Base-by-base conservation (phyloP, 2,113 vertebrate genomes). In the Leptobrachium ailaonicum region DNA sequence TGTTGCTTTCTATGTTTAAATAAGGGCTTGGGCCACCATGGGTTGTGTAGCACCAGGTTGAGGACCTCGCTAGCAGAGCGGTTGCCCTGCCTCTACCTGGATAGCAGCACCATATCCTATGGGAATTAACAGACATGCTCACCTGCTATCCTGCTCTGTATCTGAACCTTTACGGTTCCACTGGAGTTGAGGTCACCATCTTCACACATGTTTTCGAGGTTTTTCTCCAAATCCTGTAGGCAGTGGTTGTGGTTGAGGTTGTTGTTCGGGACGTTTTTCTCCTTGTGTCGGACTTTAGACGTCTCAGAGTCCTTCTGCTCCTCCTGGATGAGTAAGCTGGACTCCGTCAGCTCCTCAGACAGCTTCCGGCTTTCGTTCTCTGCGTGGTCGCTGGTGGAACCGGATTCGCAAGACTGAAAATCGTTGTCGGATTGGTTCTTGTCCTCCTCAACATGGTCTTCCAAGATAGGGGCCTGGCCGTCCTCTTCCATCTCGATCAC, bases 351-450 rank as follows among this genome's bases (percentile, higher is more conserved):
- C 85, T 96, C 94, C 50, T 94, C 95, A 42, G 88, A n/a, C 44
- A 90, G 82, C 63, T 88, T 83, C 63, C 87, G 90, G 12, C 72
- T 82, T 7, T 98, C 97, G 2, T 86, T 94, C 45, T 96, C 96
- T 1, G 90, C 87, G 75, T 94, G 94, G 68, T 98, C 97, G 62
- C 94, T 96, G 90, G 89, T 94, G 72, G 90, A 91, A 41, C 94
- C 95, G 5, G 96, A 96, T 73, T 99, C 97, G 12, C 95, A 96
- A 0, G 96, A 95, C 86, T 98, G 96, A 85, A 98, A 97, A 86
- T 96, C 92, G 2, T 90, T 88, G 73, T 97, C 96, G 0, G 96
- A 96, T 43, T 95, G 95, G 85, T 90, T 95, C 82, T 91, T 94
- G 42, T 96, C 95, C 77, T 96, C 95, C 56, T 98, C 96, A 47